phyloP scores from a whole-genome alignment of 2,113 vertebrate genomes.

The Smithornis capensis region DNA sequence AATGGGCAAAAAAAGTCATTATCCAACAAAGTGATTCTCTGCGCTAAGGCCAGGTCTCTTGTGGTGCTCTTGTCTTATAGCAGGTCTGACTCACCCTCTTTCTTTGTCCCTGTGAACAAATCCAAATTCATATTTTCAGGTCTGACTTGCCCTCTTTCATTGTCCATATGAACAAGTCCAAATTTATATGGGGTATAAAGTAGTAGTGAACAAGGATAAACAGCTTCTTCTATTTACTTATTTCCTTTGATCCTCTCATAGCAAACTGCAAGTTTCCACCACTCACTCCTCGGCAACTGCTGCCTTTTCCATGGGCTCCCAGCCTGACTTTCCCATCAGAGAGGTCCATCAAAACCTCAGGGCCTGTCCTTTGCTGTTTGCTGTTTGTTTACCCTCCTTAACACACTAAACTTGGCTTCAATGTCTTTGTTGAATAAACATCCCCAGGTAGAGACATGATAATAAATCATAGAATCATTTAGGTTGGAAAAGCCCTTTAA shows the following conservation, averaged over 20 bases:
- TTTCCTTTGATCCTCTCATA: not conserved
- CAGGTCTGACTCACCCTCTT: not conserved
- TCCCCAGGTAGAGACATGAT: not conserved
- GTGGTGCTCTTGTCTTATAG: not conserved
- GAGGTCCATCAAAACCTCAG: fast-evolving
- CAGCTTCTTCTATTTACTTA: not conserved
- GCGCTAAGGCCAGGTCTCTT: not conserved
- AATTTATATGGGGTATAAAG: not conserved
- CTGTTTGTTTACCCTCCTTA: not conserved
- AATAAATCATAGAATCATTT: not conserved
- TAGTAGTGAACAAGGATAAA: not conserved
- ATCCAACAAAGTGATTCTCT: not conserved
- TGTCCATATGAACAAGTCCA: not conserved
- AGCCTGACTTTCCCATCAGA: not conserved
- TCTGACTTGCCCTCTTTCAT: not conserved
- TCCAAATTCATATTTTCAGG: not conserved
- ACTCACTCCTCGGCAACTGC: not conserved
- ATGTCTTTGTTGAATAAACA: not conserved
- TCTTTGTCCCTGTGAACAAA: not conserved
- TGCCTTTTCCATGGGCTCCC: not conserved
- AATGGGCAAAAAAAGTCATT: not conserved
- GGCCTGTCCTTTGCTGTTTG: not conserved
- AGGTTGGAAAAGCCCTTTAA: not conserved
- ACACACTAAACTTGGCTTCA: not conserved
- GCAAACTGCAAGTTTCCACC: not conserved